A percentile compares a stretch with the other conserved stretches of the same genome.
phyloP scores from a whole-genome alignment of 2,113 vertebrate genomes.

The Pseudorhombus dupliciocellatus region DNA sequence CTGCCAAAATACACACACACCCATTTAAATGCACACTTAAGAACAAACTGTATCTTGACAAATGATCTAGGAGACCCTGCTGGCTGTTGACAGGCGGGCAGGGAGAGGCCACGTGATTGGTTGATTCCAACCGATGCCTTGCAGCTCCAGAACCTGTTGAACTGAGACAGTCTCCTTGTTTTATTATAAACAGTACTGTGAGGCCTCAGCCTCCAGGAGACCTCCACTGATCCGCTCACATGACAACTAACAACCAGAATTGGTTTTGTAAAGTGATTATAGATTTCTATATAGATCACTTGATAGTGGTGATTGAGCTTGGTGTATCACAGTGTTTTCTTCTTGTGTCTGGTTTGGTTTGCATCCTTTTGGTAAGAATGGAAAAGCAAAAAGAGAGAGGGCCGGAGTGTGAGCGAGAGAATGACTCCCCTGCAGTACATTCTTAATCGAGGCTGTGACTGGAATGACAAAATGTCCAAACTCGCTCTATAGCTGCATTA shows the following conservation, averaged over 20 bases:
- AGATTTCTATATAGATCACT: neutral
- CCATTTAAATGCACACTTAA: neutral
- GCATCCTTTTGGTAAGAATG: neutral
- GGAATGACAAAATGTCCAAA: constrained; percentile 55
- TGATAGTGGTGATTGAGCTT: neutral
- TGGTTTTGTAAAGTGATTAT: neutral
- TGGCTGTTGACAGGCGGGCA: constrained; percentile 8
- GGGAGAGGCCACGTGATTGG: neutral
- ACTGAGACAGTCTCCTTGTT: neutral
- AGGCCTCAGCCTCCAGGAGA: no score
- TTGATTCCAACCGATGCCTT: neutral
- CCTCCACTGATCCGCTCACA: neutral
- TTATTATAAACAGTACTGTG: neutral
- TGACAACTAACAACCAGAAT: neutral
- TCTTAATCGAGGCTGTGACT: constrained; percentile 41
- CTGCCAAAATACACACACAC: neutral
- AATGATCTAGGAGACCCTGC: neutral
- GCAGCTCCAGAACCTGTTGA: neutral
- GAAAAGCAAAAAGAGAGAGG: constrained; percentile 15
- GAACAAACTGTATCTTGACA: constrained; percentile 1
- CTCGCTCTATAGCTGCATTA: constrained; percentile 27
- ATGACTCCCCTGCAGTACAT: constrained; percentile 31
- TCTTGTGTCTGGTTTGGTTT: neutral
- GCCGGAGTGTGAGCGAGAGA: constrained; percentile 17
- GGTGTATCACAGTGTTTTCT: neutral